Base-by-base conservation (phyloP, 2,888 invertebrate genomes). In the Spisula solida region DNA sequence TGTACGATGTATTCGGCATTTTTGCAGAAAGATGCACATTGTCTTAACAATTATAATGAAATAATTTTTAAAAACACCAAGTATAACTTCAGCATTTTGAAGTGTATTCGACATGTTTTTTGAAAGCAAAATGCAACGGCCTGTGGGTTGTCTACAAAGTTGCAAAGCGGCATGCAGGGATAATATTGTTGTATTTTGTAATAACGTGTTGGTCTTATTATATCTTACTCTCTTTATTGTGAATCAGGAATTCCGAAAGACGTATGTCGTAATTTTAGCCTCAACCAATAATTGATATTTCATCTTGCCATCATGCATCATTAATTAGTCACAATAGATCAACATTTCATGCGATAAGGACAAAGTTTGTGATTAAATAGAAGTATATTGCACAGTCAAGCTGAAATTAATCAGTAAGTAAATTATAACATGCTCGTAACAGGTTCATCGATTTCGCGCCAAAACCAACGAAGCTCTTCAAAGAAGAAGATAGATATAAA, bases 391-490 rank as follows among this genome's bases (percentile, higher is more conserved):
- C 16, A 75, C 34, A 34, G 75, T 31, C 34, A 75, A n/a, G 60
- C 60, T 66, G 60, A 34, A 75, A 75, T 75, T 75, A 34, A 75
- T 75, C 75, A 75, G 29, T 34, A 34, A 31, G 18, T 75, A 75
- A 75, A 75, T 75, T 34, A 75, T 34, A 34, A 31, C 75, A 34
- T 34, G 75, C 75, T 75, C 18, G 75, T 75, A 75, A 31, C 29
- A 75, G 18, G 34, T 16, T 4, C 16, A 75, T 75, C 18, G 75
- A 75, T 31, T 75, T 75, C 18, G 34, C 75, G 18, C 16, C 75
- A 2, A 51, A 51, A 10, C 14, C 12, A 16, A 51, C 1, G 1
- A 16, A 16, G 51, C 51, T 51, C 12, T 51, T 41, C 41, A 41
- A 5, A 5, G 41, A 41, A 41, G 41, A 41, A 75, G 75, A 34